Conservation (phyloP, 2,797 vertebrate species). For the Manis pentadactyla region DNA sequence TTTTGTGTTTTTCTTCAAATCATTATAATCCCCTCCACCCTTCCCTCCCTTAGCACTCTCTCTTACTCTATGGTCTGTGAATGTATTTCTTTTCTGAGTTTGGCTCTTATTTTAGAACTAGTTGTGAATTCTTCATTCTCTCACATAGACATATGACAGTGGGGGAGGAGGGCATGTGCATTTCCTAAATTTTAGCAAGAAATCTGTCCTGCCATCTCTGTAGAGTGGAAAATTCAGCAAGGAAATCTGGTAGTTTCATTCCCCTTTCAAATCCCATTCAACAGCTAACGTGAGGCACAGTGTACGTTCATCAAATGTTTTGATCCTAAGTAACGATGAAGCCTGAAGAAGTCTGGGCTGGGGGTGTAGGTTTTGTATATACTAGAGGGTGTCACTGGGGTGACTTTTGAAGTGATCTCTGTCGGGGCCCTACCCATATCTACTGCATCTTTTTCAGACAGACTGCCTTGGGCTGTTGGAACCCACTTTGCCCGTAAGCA, state of each 20-base stretch:
- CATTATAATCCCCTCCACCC: neutral
- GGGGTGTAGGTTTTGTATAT: neutral
- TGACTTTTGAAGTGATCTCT: neutral
- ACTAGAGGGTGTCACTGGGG: neutral
- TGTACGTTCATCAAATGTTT: neutral
- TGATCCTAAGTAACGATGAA: neutral
- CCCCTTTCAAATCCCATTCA: neutral
- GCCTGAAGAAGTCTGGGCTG: neutral
- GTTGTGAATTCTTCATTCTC: constrained; percentile 76
- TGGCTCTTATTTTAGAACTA: constrained; percentile 68
- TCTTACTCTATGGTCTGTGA: constrained; percentile 36
- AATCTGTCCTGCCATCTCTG: constrained; percentile 44
- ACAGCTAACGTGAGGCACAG: neutral
- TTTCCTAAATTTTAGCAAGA: constrained; percentile 65
- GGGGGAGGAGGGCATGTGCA: constrained; percentile 37
- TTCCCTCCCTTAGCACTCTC: neutral
- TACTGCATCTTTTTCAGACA: neutral
- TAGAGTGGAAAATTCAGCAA: neutral
- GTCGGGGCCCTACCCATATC: fast-evolving
- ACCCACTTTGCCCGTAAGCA: neutral
- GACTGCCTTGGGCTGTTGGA: neutral
- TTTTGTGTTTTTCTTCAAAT: neutral
- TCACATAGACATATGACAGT: constrained; percentile 75
- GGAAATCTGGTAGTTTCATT: neutral
- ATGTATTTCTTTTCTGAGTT: constrained; percentile 40